Base-by-base conservation (phyloP, 2,797 vertebrate genomes). In the Schizothorax lantsangensis region DNA sequence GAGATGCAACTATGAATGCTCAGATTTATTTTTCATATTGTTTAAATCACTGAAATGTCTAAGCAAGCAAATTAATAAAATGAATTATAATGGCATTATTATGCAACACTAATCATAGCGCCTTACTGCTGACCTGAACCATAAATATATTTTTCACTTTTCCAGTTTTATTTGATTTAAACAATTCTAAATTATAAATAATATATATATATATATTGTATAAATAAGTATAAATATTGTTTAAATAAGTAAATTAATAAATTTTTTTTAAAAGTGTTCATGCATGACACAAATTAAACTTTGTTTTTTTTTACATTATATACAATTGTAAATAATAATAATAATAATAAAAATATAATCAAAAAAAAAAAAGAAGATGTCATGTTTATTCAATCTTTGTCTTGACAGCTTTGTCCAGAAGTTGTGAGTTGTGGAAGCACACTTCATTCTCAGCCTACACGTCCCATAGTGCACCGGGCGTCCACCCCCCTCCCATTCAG, bases 401-500 rank as follows among this genome's bases (percentile, higher is more conserved):
- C 79, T 64, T 40, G 52, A 8, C 77, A 26, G 6, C 14, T 40
- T 33, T 17, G 26, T 21, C 26, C 11, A 68, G 62, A 79, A n/a
- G 12, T 59, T 40, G 30, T 47, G 26, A 38, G 21, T 38, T 57
- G 33, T n/a, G 19, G 3, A 68, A 40, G 14, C 30, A 5, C 38
- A 33, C 23, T 11, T 54, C 6, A 14, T n/a, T 68, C 71, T 15
- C 14, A 64, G 83, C 84, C 84, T 87, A 83, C 62, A 89, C 79
- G 94, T 93, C 94, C 94, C 95, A 80, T 93, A 93, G 47, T 86
- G 89, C 95, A 88, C 89, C 93, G 94, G 92, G 91, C 94, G 91
- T 85, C 78, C 79, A 73, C 88, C 91, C 92, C 92, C 94, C 95
- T 94, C 94, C 95, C 93, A 92, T 93, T 91, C 95, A 94, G 95